Conservation (phyloP, 2,888 invertebrate genomes). For the Oxycera nigricornis region DNA sequence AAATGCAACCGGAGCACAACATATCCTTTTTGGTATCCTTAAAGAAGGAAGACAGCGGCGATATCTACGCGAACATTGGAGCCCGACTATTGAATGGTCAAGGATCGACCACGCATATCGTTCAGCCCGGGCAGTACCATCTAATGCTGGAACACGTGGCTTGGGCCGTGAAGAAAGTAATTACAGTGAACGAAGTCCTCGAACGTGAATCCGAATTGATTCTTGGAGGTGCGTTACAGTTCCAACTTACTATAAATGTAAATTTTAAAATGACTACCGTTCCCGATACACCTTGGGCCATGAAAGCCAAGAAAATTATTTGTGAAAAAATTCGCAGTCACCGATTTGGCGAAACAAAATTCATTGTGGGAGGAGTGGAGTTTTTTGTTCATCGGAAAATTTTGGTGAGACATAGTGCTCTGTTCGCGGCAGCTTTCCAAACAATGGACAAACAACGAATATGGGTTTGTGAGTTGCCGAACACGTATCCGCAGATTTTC, state of each 20-base stretch:
- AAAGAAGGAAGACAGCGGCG: neutral
- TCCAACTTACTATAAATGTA: neutral
- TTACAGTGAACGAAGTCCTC: neutral
- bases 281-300: neutral
- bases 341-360: neutral
- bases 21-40: neutral
- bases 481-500: slow-evolving; percentile 1
- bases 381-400: neutral
- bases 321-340: neutral
- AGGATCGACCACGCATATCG: neutral
- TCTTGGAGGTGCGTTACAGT: neutral
- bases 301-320: neutral
- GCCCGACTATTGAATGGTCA: neutral
- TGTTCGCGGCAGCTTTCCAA: neutral
- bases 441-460: neutral
- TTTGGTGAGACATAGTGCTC: neutral
- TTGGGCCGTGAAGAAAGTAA: neutral
- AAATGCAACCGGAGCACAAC: neutral
- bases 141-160: neutral
- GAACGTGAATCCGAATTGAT: neutral
- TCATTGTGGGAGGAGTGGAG: neutral
- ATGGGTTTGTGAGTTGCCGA: neutral
- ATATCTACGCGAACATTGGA: neutral
- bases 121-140: neutral
- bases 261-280: neutral